Base-by-base conservation (phyloP, 2,797 vertebrate genomes). In the Propithecus deckenii region DNA sequence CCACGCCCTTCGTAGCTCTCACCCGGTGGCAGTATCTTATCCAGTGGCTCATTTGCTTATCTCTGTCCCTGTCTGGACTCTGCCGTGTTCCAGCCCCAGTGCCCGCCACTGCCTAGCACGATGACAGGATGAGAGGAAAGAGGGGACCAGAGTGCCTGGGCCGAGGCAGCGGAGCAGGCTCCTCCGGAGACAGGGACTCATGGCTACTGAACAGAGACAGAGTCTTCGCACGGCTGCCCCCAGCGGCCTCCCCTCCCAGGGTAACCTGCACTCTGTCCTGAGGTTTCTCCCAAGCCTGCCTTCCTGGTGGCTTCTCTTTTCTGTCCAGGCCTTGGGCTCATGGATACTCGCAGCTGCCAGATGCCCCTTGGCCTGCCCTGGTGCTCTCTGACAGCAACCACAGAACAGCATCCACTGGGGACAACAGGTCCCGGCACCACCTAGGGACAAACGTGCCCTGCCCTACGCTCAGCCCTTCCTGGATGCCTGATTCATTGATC, bases 21-120 rank as follows among this genome's bases (percentile, higher is more conserved):
- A 11, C 2, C 32, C 5, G 0, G 6, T 7, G 2, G 32, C 15
- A 2, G 20, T 2, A 2, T 22, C 41, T 22, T 4, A 13, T 13
- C 0, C 6, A 14, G 2, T 4, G 46, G 61, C 25, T 48, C 14
- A 0, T 11, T 23, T 23, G 0, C 2, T 30, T 17, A 23, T 25
- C 69, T 84, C 72, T 2, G 6, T 43, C 57, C 63, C 14, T 4
- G 1, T 61, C 38, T 4, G 13, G 18, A 74, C 17, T 28, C 67
- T 2, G 59, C 67, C 38, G 0, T 18, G 38, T 22, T 48, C 32
- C 1, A 2, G 32, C 48, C 18, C 43, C 12, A 8, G 35, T 35
- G 8, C 30, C 25, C 55, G 17, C 48, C 14, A 35, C 12, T 1
- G 35, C 76, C 46, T 4, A 14, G 72, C 9, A 50, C 23, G 22